Conservation (phyloP, 2,888 invertebrate genomes). For the Aspidiotus destructor region DNA sequence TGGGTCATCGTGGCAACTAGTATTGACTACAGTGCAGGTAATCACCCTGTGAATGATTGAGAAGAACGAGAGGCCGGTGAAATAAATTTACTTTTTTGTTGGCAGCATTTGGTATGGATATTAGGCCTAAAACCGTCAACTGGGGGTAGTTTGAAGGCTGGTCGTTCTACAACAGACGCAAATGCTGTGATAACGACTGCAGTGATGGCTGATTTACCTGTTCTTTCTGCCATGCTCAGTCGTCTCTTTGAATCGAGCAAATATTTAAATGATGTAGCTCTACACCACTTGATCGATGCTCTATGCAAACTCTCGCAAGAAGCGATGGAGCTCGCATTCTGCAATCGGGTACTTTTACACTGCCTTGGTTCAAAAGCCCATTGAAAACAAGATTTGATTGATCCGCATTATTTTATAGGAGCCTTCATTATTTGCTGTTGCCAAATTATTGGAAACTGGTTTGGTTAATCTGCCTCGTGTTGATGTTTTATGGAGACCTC, state of each 20-base stretch:
- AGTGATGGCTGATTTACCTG: slow-evolving; percentile 89
- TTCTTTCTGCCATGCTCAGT: slow-evolving; percentile 80
- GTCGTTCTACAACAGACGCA: slow-evolving; percentile 64
- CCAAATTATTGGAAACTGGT: slow-evolving; percentile 95
- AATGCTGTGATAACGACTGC: slow-evolving; percentile 88
- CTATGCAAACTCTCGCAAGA: slow-evolving; percentile 91
- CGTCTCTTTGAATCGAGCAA: slow-evolving; percentile 90
- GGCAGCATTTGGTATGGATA: slow-evolving; percentile 72
- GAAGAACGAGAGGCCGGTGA: background rate
- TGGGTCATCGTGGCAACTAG: slow-evolving; percentile 90
- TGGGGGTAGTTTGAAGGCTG: slow-evolving; percentile 83
- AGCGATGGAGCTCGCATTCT: slow-evolving; percentile 92
- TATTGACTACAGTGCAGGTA: slow-evolving; percentile 86
- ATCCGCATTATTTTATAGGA: slow-evolving; percentile 50
- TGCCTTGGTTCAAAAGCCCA: background rate
- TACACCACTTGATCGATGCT: slow-evolving; percentile 93
- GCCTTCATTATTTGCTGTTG: slow-evolving; percentile 92
- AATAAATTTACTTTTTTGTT: background rate
- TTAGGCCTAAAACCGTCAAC: slow-evolving; percentile 89
- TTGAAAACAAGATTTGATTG: background rate
- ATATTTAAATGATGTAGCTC: slow-evolving; percentile 82
- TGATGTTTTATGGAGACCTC: slow-evolving; percentile 87
- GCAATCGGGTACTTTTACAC: slow-evolving; percentile 63
- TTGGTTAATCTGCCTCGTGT: slow-evolving; percentile 86
- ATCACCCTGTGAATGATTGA: slow-evolving; percentile 17